phyloP scores from a whole-genome alignment of 2,113 vertebrate genomes.

The Petaurus breviceps region DNA sequence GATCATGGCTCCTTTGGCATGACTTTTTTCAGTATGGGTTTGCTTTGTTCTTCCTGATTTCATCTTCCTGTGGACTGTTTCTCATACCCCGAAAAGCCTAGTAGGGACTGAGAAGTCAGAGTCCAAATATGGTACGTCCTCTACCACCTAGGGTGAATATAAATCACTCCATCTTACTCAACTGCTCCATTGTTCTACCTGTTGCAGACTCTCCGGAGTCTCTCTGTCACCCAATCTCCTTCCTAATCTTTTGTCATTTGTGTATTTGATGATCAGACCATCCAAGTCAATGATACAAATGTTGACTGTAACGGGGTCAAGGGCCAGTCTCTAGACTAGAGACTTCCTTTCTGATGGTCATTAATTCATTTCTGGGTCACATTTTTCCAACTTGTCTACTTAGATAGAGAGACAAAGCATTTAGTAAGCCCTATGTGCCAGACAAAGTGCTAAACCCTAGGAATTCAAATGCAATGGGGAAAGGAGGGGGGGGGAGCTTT shows the following conservation, averaged over 20 bases:
- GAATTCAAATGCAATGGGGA: background rate
- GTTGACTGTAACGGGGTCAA: background rate
- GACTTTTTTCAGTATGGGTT: background rate
- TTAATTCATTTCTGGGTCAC: background rate
- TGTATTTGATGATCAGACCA: background rate
- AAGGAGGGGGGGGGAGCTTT: background rate
- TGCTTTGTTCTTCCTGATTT: background rate
- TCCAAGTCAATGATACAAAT: background rate
- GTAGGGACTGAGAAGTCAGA: background rate
- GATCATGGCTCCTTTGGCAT: background rate
- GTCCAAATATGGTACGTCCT: background rate
- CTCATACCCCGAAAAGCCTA: background rate
- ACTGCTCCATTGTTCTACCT: background rate
- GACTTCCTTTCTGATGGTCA: background rate
- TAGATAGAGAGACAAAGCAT: background rate
- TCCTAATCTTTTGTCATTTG: background rate
- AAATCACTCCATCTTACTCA: background rate
- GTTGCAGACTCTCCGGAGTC: background rate
- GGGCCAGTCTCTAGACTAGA: background rate
- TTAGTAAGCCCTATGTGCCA: background rate
- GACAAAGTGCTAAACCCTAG: background rate
- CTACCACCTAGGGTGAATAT: background rate
- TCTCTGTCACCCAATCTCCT: background rate
- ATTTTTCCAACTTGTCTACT: background rate
- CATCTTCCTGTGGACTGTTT: background rate